Base-by-base conservation (phyloP, 2,797 vertebrate genomes). In the Denticeps clupeoides region DNA sequence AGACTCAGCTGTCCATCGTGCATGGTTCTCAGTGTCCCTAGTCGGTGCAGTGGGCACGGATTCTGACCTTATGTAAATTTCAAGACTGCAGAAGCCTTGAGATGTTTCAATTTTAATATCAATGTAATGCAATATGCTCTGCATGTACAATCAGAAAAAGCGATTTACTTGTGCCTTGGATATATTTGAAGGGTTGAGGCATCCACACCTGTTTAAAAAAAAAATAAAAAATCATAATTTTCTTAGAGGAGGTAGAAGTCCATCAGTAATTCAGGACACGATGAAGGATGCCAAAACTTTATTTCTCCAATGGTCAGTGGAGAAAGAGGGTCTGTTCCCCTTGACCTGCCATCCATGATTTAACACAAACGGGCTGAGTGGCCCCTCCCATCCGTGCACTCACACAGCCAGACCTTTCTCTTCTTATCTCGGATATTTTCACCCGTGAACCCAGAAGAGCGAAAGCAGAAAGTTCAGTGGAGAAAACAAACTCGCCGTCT, bases 291-390 rank as follows among this genome's bases (percentile, higher is more conserved):
- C 37, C 21, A 26, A 28, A 49, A 51, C 38, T 37, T 44, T 41
- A 27, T 25, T 32, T 47, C 11, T 24, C 42, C 53, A 13, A 27
- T 42, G 49, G 44, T 45, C 19, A 33, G 22, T 44, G 9, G 48
- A 55, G 47, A 58, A 42, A 59, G 64, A 63, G 51, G 57, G 64
- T 69, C 69, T 72, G 64, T 81, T 79, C 73, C 71, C 64, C 71
- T 72, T 81, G 75, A 75, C 74, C 75, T 74, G 68, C 67, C 77
- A 78, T 77, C 73, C 70, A 67, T 77, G 70, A 58, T 75, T 65
- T 81, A 81, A 82, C 77, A 70, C 64, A 65, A 74, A 80, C 70
- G 74, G 80, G 78, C 75, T 75, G 77, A 74, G 65, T 73, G 71
- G 67, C 67, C 69, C 58, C 49, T 35, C 38, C 4, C 8, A 9